These are phyloP conservation scores for Cylindroiulus punctatus DNA, from an alignment of 2,888 invertebrate species.

Conservation along the genomic window DNA sequence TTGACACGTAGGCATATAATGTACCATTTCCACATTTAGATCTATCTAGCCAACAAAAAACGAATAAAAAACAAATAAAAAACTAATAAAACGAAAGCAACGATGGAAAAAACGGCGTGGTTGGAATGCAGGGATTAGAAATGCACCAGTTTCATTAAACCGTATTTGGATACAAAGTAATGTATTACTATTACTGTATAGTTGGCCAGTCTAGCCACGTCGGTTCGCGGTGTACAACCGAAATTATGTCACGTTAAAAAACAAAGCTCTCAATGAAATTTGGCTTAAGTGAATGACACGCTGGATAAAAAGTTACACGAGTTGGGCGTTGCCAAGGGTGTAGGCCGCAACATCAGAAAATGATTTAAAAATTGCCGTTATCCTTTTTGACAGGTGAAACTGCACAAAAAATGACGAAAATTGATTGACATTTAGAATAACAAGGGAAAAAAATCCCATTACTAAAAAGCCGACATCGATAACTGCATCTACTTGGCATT, in stretches of 20 bases:
- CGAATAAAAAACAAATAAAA: slow-evolving; percentile 35
- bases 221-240: not conserved
- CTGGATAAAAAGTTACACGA: slow-evolving; percentile 12
- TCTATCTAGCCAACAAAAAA: slow-evolving; percentile 14
- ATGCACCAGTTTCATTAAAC: slow-evolving; percentile 19
- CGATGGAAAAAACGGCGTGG: not conserved
- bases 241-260: slow-evolving; percentile 41
- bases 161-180: not conserved
- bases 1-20: not conserved
- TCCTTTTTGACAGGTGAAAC: slow-evolving; percentile 30
- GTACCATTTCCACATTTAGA: not conserved
- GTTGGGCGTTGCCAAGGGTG: slow-evolving; percentile 36
- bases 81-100: not conserved
- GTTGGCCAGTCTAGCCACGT: not conserved
- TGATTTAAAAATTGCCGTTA: slow-evolving; percentile 36
- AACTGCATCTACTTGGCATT: not conserved
- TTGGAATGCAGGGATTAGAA: not conserved
- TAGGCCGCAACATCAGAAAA: slow-evolving; percentile 20
- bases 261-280: slow-evolving; percentile 24
- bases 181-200: not conserved
- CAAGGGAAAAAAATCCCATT: slow-evolving; percentile 2
- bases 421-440: slow-evolving; percentile 45
- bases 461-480: not conserved
- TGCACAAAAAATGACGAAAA: slow-evolving; percentile 30
- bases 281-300: slow-evolving; percentile 24